Base-by-base conservation (phyloP, 2,888 invertebrate genomes). In the Mylabris sibirica region DNA sequence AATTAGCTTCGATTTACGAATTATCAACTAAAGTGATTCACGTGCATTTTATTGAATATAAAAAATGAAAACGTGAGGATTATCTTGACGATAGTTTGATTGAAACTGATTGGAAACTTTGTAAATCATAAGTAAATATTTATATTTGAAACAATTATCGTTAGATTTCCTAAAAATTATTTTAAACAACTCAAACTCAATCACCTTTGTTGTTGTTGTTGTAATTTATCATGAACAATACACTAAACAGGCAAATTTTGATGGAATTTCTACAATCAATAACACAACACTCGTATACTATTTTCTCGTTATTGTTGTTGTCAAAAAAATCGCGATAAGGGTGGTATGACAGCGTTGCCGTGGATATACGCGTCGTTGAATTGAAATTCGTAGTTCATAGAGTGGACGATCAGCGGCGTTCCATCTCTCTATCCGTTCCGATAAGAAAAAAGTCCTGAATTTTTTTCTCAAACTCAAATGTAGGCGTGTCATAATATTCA, bases 301-400 rank as follows among this genome's bases (percentile, higher is more conserved):
- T n/a, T 17, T 17, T 44, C 4, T 17, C n/a, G 4, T 6, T 44
- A n/a, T n/a, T n/a, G n/a, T n/a, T n/a, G n/a, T n/a, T n/a, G n/a
- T n/a, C n/a, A n/a, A n/a, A 22, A 9, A 49, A 49, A 22, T 49
- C 49, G 20, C 44, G 44, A 44, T 44, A n/a, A 44, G 44, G 17
- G 44, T 17, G 44, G n/a, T 44, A n/a, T 30, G 4, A 30, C 30
- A 17, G 12, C 38, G 38, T 38, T 38, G 44, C 17, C 44, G 49
- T 20, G 49, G 49, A 20, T 20, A 49, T 20, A 49, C 74, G 75
- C 78, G 73, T 77, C 75, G 67, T 35, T 71, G 76, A 72, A 76
- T 77, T 72, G 71, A 73, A 77, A 72, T 77, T 72, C 20, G 20
- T 20, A 78, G 78, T 78, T 78, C 76, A 53, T 65, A 34, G 34